Percentiles rank a stretch among this genome's conserved stretches.
These are phyloP conservation scores for Platycercus adscitus DNA, from an alignment of 2,113 vertebrate genomes.

Conservation along the genomic window DNA sequence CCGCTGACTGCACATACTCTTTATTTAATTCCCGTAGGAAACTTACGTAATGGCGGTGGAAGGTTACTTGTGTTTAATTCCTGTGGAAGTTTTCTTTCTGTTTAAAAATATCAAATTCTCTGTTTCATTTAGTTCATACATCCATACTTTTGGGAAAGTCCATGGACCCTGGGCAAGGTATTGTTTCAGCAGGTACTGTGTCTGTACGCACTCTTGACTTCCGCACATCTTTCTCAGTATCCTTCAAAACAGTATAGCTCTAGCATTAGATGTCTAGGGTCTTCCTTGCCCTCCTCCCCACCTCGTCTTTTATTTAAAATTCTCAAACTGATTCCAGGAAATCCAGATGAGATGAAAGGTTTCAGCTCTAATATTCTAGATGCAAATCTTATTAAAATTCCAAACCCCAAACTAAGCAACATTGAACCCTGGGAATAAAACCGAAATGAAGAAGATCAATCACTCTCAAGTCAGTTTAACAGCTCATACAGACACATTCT, in stretches of 20 bases:
- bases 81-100: neutral
- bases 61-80: neutral
- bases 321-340: conserved; percentile 18
- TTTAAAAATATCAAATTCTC: neutral
- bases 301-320: conserved; percentile 23
- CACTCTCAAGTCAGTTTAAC: conserved; percentile 22
- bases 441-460: conserved; percentile 54
- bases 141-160: neutral
- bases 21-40: neutral
- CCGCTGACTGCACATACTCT: neutral
- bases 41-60: rapidly evolving
- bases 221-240: neutral
- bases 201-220: neutral
- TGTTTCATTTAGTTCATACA: neutral
- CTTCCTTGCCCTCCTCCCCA: neutral
- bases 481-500: neutral
- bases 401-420: neutral
- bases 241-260: neutral
- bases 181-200: neutral
- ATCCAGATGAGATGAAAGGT: conserved; percentile 39
- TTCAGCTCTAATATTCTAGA: conserved; percentile 2
- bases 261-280: neutral
- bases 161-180: neutral
- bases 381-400: conserved; percentile 54
- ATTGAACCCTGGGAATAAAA: conserved; percentile 23